These are phyloP conservation scores for Eulemur albifrons DNA, from an alignment of 2,797 vertebrate species.

Conservation along the genomic window DNA sequence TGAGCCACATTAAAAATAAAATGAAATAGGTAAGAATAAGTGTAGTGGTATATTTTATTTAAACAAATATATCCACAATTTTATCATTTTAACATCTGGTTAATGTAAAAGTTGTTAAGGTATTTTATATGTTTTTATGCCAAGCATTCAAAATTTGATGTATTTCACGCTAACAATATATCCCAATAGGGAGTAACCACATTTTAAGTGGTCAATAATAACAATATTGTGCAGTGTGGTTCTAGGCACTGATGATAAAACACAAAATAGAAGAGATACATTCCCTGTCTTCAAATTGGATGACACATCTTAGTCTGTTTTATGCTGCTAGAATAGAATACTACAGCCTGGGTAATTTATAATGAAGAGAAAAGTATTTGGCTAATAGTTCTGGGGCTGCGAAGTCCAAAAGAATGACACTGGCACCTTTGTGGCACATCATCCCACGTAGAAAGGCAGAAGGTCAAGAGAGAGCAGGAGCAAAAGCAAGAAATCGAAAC, in stretches of 20 bases:
- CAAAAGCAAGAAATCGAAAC: background rate
- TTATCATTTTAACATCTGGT: background rate
- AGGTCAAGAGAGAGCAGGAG: background rate
- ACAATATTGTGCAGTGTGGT: fast-evolving
- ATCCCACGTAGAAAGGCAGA: background rate
- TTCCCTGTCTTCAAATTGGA: background rate
- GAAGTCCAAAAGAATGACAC: background rate
- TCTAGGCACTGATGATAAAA: background rate
- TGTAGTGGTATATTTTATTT: background rate
- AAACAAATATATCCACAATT: background rate
- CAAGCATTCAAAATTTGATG: background rate
- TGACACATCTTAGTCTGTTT: background rate
- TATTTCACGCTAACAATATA: background rate
- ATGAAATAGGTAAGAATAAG: background rate
- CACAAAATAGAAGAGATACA: background rate
- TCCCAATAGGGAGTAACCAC: too few species aligned
- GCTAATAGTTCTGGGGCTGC: background rate
- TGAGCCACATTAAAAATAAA: background rate
- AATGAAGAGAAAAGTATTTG: background rate
- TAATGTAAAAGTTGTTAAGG: background rate
- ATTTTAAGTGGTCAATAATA: background rate
- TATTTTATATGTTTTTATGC: background rate
- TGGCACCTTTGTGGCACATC: background rate
- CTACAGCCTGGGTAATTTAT: background rate
- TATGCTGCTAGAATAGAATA: background rate